A percentile compares a stretch with the other conserved stretches of the same genome.
Conservation (phyloP, 2,888 invertebrate genomes). For the Vesta saturnalis region DNA sequence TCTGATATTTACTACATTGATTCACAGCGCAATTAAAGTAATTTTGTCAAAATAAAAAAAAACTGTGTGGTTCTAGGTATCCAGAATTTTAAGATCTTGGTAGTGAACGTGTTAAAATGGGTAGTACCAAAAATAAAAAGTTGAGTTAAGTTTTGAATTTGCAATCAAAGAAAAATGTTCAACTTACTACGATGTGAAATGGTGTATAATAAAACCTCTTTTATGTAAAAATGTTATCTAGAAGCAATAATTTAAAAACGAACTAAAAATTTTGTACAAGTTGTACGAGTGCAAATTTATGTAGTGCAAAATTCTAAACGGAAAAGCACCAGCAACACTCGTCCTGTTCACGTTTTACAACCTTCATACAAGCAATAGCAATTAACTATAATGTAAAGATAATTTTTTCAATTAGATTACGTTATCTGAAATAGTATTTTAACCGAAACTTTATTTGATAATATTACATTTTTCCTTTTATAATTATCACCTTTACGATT, state of each 20-base stretch:
- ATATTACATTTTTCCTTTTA: constrained; percentile 19
- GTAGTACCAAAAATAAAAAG: too few relatives aligned
- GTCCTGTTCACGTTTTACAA: constrained; percentile 47
- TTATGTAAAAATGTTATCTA: too few relatives aligned
- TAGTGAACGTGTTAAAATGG: too few relatives aligned
- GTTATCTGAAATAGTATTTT: constrained; percentile 31
- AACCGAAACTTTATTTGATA: constrained; percentile 21
- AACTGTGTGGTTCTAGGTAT: too few relatives aligned
- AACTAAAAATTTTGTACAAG: constrained; percentile 27
- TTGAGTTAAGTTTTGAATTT: too few relatives aligned
- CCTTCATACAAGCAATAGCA: constrained; percentile 50
- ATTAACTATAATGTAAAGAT: constrained; percentile 48
- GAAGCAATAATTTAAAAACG: constrained; percentile 17
- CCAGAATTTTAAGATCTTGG: too few relatives aligned
- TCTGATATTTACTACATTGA: too few relatives aligned
- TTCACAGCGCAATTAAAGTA: too few relatives aligned
- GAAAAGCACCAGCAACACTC: constrained; percentile 44
- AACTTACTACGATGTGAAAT: too few relatives aligned
- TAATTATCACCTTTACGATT: constrained; percentile 16
- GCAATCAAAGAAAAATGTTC: too few relatives aligned
- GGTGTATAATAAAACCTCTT: too few relatives aligned
- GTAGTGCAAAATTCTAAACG: constrained; percentile 41
- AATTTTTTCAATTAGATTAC: constrained; percentile 44
- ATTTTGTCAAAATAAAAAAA: too few relatives aligned
- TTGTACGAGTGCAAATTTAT: constrained; percentile 45